Evolutionary conservation across 2,888 invertebrate genomes (phyloP).

Genomic region (Anticlea derivata): DNA sequence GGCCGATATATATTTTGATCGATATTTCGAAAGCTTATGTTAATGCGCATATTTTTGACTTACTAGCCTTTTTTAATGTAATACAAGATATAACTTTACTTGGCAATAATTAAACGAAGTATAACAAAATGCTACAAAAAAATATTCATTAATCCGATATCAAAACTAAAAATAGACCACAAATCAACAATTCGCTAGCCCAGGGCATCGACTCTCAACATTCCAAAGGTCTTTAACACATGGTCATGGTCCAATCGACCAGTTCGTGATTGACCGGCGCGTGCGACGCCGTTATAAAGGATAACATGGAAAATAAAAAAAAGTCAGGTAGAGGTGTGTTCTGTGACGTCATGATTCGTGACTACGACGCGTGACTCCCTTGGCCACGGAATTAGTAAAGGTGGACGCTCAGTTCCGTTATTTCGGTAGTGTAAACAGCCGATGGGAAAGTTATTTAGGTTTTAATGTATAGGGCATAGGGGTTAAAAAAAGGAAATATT

Average conservation of each 20-base stretch:
- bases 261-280: constrained; percentile 39
- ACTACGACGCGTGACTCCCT: constrained; percentile 54
- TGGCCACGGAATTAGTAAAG: constrained; percentile 42
- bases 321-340: constrained; percentile 43
- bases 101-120: too few species aligned
- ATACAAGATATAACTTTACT: too few species aligned
- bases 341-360: constrained; percentile 55
- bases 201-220: constrained; percentile 8
- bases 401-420: constrained; percentile 21
- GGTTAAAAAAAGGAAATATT: too few species aligned
- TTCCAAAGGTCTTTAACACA: constrained; percentile 23
- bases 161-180: constrained; percentile 4
- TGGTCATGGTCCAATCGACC: constrained; percentile 21
- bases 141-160: too few species aligned
- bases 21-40: too few species aligned
- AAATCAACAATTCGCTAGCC: constrained; percentile 9
- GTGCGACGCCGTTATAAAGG: constrained; percentile 38
- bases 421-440: constrained; percentile 11
- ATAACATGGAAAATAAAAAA: constrained; percentile 35
- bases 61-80: too few species aligned
- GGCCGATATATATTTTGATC: too few species aligned
- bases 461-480: too few species aligned
- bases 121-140: too few species aligned
- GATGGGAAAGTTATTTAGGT: background rate
- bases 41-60: too few species aligned